Evolutionary conservation across 2,797 vertebrate species (phyloP).

Genomic region (Sylvilagus floridanus): DNA sequence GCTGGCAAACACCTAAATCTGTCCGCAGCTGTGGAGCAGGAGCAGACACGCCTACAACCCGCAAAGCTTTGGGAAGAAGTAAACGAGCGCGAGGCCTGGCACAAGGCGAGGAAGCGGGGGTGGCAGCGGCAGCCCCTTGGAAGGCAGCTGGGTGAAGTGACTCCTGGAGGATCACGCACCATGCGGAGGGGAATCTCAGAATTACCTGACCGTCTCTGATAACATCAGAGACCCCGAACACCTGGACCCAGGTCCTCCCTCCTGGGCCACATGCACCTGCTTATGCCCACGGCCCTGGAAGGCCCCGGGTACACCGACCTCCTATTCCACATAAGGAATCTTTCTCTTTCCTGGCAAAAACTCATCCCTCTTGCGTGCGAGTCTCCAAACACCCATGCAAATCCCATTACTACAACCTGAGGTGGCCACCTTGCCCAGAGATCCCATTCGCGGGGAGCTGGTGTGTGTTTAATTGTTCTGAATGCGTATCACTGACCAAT

Average conservation of each 20-base stretch:
- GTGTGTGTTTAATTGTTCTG: slow-evolving; percentile 24
- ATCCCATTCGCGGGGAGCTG: neutral
- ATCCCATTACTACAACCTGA: slow-evolving; percentile 13
- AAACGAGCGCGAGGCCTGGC: neutral
- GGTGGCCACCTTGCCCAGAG: slow-evolving; percentile 14
- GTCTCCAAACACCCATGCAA: neutral
- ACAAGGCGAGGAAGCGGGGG: neutral
- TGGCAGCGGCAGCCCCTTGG: neutral
- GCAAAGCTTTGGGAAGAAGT: neutral
- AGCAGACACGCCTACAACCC: neutral
- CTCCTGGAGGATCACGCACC: neutral
- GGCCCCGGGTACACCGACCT: slow-evolving; percentile 2
- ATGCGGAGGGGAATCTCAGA: neutral
- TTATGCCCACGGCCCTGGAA: neutral
- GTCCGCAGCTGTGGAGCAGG: neutral
- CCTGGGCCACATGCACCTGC: neutral
- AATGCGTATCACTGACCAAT: slow-evolving; percentile 67
- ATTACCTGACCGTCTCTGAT: neutral
- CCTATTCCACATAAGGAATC: neutral
- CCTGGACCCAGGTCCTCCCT: neutral
- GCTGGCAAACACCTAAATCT: neutral
- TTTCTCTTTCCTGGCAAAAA: neutral
- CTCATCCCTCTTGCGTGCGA: neutral
- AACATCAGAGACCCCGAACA: neutral
- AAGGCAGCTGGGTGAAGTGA: neutral